Evolutionary conservation across 1,140 invertebrate species (phyloP), one percentile per base, ranked within the genome.

Genomic region (Antheraea pernyi): DNA sequence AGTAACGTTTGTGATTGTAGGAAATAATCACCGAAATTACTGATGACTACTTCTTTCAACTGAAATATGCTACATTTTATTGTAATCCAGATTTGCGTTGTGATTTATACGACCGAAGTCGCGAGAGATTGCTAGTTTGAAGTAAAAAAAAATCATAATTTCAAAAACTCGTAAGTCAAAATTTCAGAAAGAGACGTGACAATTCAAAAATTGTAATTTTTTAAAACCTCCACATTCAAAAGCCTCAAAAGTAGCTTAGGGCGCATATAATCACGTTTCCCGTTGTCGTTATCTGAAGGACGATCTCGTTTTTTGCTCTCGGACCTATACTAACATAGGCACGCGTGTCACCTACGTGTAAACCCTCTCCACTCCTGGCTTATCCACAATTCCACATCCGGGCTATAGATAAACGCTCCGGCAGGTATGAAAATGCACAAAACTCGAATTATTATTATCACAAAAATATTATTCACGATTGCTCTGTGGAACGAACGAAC

Each of bases 241-340:
- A 53, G 0, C 46, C 4, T 53, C 11, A 53, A 53, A 53, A 13
- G 9, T 53, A 16, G 1, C 16, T 53, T 6, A 16, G 16, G 16
- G 11, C 46, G 46, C 46, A 53, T 61, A 61, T 72, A 39, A 75
- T 78, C 70, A 77, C 72, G 69, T 83, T 84, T 84, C 81, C n/a
- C 79, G 74, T 74, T 18, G 42, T 63, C 70, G 69, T 86, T 88
- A 87, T 88, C 85, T 79, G 30, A 71, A 80, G 78, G 77, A 75
- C 79, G 63, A 78, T 84, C 78, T 11, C 30, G 19, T 61, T 61
- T 79, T 80, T 30, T 80, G 79, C 68, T 71, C 46, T 53, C 73
- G 74, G 85, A 85, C 84, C 84, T 91, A 85, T 82, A 73, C 82
- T 80, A 89, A 89, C 81, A 86, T 84, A 80, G 70, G 76, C 65